Base-by-base conservation (phyloP, 30 jellyfish, hydroid and myxozoan species). In the Calvadosia cruxmelitensis region DNA sequence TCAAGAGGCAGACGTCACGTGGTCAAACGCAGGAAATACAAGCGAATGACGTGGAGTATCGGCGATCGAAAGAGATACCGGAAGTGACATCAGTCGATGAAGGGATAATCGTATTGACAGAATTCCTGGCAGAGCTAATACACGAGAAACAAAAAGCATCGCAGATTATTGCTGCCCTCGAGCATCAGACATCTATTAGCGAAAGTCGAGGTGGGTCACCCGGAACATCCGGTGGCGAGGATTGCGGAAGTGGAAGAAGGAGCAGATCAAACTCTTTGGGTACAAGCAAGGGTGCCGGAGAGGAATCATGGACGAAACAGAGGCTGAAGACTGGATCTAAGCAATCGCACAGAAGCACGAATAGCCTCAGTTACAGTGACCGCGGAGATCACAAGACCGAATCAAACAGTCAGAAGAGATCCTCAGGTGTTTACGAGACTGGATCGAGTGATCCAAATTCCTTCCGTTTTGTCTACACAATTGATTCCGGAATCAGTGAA, bases 401-500 rank as follows among this genome's bases (percentile, higher is more conserved):
- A 20, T 5, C 57, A 42, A 5, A 10, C 20, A 5, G 15, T 5
- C 20, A 5, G 57, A 20, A 20, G 10, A 42, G 57, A 42, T 10
- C 57, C 10, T 42, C 57, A 10, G 57, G 57, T 10, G 57, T 42
- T 42, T 42, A 42, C 20, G 57, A 42, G 20, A 20, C 84, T 3
- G 69, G 82, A 10, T 13, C 69, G 2, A 50, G 23, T 51, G 86
- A 73, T 34, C 30, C 48, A 33, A 63, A 76, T 28, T 70, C 93
- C 49, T 76, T 89, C 63, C 70, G 72, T 26, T 88, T 66, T 53
- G 77, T 79, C 5, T 80, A 86, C 63, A 80, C 94, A 28, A 67
- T 73, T 31, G 81, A 75, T 48, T 79, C 95, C 5, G 94, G 61
- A 61, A 50, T 91, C 33, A 75, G 87, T 27, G 66, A 91, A 33